Percentiles rank a stretch among this genome's conserved stretches.
Conservation (phyloP, 2,888 invertebrate genomes). For the Argyresthia goedartella region DNA sequence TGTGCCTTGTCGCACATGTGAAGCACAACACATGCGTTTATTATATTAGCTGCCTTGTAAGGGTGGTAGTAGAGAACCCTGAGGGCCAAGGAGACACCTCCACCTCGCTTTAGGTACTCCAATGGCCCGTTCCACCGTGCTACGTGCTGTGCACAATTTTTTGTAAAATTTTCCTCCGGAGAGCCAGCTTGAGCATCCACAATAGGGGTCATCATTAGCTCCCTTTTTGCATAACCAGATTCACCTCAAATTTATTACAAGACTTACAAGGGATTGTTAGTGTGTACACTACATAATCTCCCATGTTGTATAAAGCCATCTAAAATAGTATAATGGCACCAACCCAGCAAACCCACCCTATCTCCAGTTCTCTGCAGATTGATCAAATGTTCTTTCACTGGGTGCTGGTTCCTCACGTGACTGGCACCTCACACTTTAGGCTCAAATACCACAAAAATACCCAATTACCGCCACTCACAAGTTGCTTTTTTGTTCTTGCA, state of each 20-base stretch:
- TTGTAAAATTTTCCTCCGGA: neutral
- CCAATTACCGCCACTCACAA: neutral
- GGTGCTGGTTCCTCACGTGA: neutral
- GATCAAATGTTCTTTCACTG: neutral
- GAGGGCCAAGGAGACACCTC: no score
- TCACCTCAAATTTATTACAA: neutral
- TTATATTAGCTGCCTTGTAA: no score
- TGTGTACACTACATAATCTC: neutral
- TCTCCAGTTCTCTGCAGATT: neutral
- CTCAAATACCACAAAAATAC: neutral
- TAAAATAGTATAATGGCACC: slow-evolving; percentile 10
- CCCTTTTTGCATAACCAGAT: slow-evolving; percentile 1
- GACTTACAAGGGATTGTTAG: neutral
- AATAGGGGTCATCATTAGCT: slow-evolving; percentile 4
- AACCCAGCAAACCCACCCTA: slow-evolving; percentile 11
- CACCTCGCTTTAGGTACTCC: no score
- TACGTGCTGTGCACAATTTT: neutral
- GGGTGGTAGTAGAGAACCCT: no score
- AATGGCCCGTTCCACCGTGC: no score
- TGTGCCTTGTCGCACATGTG: no score
- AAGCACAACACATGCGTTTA: neutral
- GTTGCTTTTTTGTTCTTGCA: no score
- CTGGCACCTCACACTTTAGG: neutral
- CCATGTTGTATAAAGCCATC: neutral
- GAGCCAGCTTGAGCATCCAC: neutral